Percentiles rank a stretch among this genome's conserved stretches.
Conservation (phyloP, 2,888 invertebrate genomes). For the Globia sparganii region DNA sequence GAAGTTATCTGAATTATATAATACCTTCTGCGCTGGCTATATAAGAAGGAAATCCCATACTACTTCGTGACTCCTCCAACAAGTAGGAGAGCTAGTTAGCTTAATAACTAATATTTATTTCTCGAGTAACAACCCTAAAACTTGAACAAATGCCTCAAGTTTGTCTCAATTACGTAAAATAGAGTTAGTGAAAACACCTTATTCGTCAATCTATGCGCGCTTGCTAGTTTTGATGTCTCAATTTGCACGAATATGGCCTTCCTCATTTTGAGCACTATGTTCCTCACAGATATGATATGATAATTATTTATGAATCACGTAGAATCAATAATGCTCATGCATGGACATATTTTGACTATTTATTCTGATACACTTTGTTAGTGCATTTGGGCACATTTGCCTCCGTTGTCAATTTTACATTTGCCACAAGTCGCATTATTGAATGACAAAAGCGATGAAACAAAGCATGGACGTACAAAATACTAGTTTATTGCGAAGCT, state of each 20-base stretch:
- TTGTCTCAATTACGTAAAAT: neutral
- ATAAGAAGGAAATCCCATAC: neutral
- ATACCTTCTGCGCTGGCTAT: neutral
- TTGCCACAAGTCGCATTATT: conserved; percentile 3
- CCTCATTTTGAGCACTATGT: conserved; percentile 11
- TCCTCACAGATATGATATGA: conserved; percentile 9
- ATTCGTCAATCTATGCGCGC: neutral
- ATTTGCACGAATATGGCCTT: conserved; percentile 9
- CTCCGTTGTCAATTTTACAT: conserved; percentile 11
- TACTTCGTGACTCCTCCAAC: neutral
- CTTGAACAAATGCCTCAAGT: neutral
- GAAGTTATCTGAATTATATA: neutral
- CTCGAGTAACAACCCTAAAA: neutral
- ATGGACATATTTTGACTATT: conserved; percentile 46
- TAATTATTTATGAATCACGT: conserved; percentile 48
- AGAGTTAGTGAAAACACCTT: neutral
- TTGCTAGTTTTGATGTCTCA: conserved; percentile 6
- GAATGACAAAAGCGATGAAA: conserved; percentile 29
- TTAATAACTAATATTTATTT: neutral
- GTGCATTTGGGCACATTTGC: conserved; percentile 16
- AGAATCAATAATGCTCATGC: conserved; percentile 35
- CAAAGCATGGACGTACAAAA: conserved; percentile 13
- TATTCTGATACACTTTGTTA: conserved; percentile 32
- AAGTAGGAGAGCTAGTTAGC: neutral
- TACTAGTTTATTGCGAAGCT: neutral